Base-by-base conservation (phyloP, 1,140 invertebrate genomes). In the Zaprionus gabonicus region DNA sequence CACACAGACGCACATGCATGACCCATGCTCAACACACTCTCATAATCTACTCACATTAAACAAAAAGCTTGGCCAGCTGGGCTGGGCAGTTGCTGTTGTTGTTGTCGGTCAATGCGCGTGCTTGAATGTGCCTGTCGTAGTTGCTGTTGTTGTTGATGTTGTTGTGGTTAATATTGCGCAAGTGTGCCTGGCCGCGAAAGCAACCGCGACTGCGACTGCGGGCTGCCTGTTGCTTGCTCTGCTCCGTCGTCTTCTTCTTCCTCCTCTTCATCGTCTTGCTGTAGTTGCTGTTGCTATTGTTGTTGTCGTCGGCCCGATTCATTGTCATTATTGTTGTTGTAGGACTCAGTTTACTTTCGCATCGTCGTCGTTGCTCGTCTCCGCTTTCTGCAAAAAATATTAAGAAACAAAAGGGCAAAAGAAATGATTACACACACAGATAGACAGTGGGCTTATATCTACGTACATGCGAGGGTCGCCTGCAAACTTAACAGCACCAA, bases 301-400 rank as follows among this genome's bases (percentile, higher is more conserved):
- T 71, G 55, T 58, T 76, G 57, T 63, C 65, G 64, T 55, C 41
- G 58, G 60, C 57, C 51, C 60, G 76, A 59, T 71, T 64, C 71
- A 86, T 78, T 84, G 79, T 70, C 74, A 82, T 86, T 84, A 69
- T 78, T 80, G 62, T 65, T 46, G 75, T 51, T 75, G 60, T 60
- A 46, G 72, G 66, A 72, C 51, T 75, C 63, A 51, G 70, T 77
- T 79, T 80, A 81, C 85, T 90, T 88, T 88, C 78, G 84, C 84
- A 88, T 84, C 67, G 82, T 81, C 72, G 82, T 81, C 72, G 84
- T 84, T 69, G 74, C 78, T 83, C 84, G 84, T 83, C 85, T 84
- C 85, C 71, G 62, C 75, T 79, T 75, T 84, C 84, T 90, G 84
- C 81, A 86, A 83, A 86, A 83, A 78, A 64, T 56, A 67, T 69